These are phyloP conservation scores for Salminus brasiliensis DNA, from an alignment of 2,113 vertebrate species.

Conservation along the genomic window DNA sequence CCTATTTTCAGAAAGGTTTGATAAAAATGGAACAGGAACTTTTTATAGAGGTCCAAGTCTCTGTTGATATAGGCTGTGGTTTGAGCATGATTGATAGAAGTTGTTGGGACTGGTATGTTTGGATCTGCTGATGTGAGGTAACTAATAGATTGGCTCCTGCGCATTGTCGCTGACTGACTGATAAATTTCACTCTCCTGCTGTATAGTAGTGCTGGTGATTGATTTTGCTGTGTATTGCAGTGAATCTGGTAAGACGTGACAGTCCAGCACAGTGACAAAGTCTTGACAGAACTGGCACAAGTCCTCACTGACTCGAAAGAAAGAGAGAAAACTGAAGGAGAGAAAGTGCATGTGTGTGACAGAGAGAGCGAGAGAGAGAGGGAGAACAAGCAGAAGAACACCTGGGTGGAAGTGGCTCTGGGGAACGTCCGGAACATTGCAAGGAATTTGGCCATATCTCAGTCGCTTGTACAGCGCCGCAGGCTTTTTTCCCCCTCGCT, in stretches of 20 bases:
- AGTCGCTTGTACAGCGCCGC: neutral
- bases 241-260: conserved; percentile 15
- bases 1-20: too few relatives aligned
- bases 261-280: conserved; percentile 35
- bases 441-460: conserved; percentile 36
- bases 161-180: conserved; percentile 11
- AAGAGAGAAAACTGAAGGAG: neutral
- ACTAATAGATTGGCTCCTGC: conserved; percentile 5
- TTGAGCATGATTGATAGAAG: neutral
- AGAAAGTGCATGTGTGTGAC: too few relatives aligned
- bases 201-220: conserved; percentile 30
- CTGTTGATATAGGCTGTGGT: neutral
- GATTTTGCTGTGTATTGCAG: conserved; percentile 36
- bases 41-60: neutral
- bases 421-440: conserved; percentile 26
- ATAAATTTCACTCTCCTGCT: conserved; percentile 21
- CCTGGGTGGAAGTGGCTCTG: conserved; percentile 24
- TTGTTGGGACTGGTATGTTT: conserved; percentile 22
- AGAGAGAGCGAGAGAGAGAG: conserved; percentile 14
- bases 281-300: conserved; percentile 30
- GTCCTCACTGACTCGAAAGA: conserved; percentile 3
- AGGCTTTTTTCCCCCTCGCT: conserved; percentile 25
- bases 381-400: conserved; percentile 34
- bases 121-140: conserved; percentile 6
- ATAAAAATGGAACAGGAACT: too few relatives aligned